These are phyloP conservation scores for Pentalonia nigronervosa DNA, from an alignment of 1,140 invertebrate genomes.

Conservation along the genomic window DNA sequence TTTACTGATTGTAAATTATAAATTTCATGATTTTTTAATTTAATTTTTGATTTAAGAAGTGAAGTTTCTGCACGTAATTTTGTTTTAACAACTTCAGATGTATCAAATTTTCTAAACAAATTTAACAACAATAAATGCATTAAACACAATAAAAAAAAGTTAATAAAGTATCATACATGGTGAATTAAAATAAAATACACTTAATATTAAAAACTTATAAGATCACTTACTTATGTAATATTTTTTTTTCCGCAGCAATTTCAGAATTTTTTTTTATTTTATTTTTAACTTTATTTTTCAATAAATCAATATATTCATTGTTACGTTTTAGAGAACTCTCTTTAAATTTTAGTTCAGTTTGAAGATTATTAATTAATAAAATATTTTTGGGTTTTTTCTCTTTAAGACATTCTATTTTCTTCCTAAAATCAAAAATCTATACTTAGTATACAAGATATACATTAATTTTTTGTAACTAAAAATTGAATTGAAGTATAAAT, in stretches of 20 bases:
- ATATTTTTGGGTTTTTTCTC: background rate
- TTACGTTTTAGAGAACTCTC: background rate
- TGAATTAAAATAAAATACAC: no score
- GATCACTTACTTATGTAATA: background rate
- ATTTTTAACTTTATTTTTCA: background rate
- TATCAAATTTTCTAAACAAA: background rate
- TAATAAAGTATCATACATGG: background rate
- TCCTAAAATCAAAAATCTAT: background rate
- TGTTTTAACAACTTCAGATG: background rate
- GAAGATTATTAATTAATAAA: background rate
- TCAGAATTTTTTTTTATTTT: no score
- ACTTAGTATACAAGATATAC: no score
- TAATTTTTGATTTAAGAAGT: background rate
- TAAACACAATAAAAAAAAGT: background rate
- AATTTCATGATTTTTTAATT: background rate
- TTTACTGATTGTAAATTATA: conserved; percentile 33
- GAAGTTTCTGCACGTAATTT: background rate
- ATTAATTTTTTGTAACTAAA: no score
- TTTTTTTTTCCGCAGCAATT: background rate
- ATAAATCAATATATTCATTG: background rate
- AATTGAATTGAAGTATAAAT: no score
- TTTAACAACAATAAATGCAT: background rate
- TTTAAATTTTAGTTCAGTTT: background rate
- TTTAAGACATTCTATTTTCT: background rate
- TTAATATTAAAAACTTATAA: background rate